These are phyloP conservation scores for Brienomyrus longianalis DNA, from an alignment of 2,113 vertebrate species.

Conservation along the genomic window DNA sequence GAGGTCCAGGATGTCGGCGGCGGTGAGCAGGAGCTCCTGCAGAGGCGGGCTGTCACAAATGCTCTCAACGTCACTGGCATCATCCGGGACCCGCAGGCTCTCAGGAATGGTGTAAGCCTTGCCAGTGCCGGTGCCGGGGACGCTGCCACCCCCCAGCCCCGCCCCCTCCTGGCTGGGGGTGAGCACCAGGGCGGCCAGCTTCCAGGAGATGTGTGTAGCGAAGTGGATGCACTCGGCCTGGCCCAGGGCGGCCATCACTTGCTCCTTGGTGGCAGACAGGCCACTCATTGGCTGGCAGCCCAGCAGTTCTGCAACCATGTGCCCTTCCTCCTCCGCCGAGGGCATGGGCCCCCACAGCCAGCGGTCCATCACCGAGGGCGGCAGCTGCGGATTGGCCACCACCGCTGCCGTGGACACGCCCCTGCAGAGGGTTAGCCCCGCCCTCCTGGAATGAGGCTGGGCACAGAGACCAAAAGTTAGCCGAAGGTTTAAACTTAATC, in stretches of 20 bases:
- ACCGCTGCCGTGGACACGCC: conserved; percentile 86
- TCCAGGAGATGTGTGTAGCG: conserved; percentile 93
- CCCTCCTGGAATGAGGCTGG: conserved; percentile 70
- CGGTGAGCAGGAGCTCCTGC: conserved; percentile 88
- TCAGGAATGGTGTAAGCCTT: conserved; percentile 86
- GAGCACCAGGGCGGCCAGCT: conserved; percentile 82
- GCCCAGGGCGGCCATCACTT: conserved; percentile 82
- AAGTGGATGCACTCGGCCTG: conserved; percentile 92
- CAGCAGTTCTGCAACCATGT: conserved; percentile 81
- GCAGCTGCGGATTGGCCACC: conserved; percentile 83
- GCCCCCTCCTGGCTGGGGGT: conserved; percentile 70
- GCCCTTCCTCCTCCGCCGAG: conserved; percentile 85
- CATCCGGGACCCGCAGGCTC: conserved; percentile 79
- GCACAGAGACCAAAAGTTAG: conserved; percentile 3
- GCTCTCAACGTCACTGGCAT: conserved; percentile 83
- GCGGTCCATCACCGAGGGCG: conserved; percentile 85
- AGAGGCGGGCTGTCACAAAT: conserved; percentile 84
- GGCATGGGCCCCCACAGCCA: conserved; percentile 97
- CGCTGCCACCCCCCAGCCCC: conserved; percentile 55
- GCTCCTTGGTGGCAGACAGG: conserved; percentile 79
- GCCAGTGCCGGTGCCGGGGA: conserved; percentile 56
- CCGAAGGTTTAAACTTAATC: neutral
- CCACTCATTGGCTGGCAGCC: conserved; percentile 85
- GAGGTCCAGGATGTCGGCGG: conserved; percentile 83
- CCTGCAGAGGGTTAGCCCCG: conserved; percentile 60